Evolutionary conservation across 2,113 vertebrate genomes (phyloP).

Genomic region (Kryptolebias marmoratus): DNA sequence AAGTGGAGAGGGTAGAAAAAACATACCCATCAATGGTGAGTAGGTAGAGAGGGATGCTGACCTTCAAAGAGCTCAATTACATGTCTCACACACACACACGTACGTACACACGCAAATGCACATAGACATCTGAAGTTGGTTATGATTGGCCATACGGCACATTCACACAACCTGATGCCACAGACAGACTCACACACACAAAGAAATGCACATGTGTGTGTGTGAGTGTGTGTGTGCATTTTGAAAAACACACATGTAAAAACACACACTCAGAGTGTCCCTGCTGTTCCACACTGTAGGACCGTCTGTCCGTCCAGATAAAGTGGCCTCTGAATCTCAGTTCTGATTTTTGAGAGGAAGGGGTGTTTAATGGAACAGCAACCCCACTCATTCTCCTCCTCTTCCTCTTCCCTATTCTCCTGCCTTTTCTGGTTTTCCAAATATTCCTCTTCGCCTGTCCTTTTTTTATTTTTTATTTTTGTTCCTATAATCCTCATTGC

Average conservation of each 20-base stretch:
- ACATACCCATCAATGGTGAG: slow-evolving; percentile 52
- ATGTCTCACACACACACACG: slow-evolving; percentile 33
- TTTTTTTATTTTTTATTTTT: slow-evolving; percentile 5
- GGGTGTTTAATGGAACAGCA: slow-evolving; percentile 65
- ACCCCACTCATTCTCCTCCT: neutral
- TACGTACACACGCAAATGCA: slow-evolving; percentile 19
- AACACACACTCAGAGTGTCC: slow-evolving; percentile 27
- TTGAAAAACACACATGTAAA: slow-evolving; percentile 28
- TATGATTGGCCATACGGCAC: slow-evolving; percentile 49
- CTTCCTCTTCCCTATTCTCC: neutral
- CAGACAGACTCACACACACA: slow-evolving; percentile 21
- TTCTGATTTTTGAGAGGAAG: slow-evolving; percentile 61
- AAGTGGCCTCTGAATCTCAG: slow-evolving; percentile 72
- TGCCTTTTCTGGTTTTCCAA: neutral
- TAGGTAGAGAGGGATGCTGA: slow-evolving; percentile 60
- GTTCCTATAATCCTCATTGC: slow-evolving; percentile 36
- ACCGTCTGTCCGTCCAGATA: slow-evolving; percentile 73
- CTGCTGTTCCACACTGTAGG: slow-evolving; percentile 55
- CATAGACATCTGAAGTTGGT: slow-evolving; percentile 52
- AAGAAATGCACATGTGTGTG: slow-evolving; percentile 9
- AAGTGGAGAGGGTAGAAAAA: slow-evolving; percentile 31
- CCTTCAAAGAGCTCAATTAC: slow-evolving; percentile 73
- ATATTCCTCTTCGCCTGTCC: slow-evolving; percentile 2
- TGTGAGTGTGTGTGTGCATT: slow-evolving; percentile 15
- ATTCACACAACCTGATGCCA: slow-evolving; percentile 23